Evolutionary conservation across 2,888 invertebrate species (phyloP).

Genomic region (Nomada fabriciana): DNA sequence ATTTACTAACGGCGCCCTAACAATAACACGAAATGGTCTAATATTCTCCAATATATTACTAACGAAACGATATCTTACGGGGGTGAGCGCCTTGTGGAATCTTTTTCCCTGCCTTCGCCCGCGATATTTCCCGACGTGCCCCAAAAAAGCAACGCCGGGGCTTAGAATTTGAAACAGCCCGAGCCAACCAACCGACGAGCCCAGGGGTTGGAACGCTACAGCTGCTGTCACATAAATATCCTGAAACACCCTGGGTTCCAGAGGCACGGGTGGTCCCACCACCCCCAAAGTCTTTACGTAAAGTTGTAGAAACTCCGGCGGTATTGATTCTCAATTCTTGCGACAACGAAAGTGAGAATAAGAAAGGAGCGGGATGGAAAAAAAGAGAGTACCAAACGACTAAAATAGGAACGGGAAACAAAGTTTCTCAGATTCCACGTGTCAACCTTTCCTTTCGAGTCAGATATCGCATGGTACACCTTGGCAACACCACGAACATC

Average conservation of each 20-base stretch:
- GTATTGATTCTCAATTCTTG: constrained; percentile 82
- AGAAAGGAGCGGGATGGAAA: constrained; percentile 9
- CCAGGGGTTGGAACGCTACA: constrained; percentile 75
- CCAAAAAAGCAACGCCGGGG: constrained; percentile 57
- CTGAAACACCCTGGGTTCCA: constrained; percentile 80
- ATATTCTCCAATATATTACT: constrained; percentile 1
- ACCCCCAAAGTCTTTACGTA: constrained; percentile 65
- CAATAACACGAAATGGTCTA: neutral
- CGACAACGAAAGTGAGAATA: constrained; percentile 58
- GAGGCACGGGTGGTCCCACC: constrained; percentile 72
- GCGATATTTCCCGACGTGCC: constrained; percentile 55
- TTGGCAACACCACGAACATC: neutral
- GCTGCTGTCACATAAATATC: constrained; percentile 83
- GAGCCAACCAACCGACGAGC: constrained; percentile 50
- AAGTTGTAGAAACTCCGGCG: constrained; percentile 80
- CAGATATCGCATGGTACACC: neutral
- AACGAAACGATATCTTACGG: constrained; percentile 29
- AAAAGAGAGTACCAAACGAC: too few species aligned
- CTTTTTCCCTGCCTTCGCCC: constrained; percentile 11
- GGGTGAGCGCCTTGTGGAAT: constrained; percentile 26
- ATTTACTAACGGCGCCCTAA: constrained; percentile 4
- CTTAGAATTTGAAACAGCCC: constrained; percentile 73
- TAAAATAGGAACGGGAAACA: neutral
- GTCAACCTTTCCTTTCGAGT: constrained; percentile 13
- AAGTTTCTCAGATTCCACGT: constrained; percentile 49